Conservation (phyloP, 2,888 invertebrate genomes). For the Plemyria rubiginata region DNA sequence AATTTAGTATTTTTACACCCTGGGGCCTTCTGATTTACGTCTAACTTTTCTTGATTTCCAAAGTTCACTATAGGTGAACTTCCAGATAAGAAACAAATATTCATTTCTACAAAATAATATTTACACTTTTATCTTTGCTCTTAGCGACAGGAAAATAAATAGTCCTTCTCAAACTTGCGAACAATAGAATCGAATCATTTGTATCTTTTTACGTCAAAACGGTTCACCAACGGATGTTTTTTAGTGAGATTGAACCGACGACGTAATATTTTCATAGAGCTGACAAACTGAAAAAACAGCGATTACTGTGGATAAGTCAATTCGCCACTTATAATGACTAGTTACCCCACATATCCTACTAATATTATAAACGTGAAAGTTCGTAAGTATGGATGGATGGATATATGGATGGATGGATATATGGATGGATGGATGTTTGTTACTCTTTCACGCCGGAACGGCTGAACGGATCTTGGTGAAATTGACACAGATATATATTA, state of each 20-base stretch:
- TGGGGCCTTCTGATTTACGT: too few relatives aligned
- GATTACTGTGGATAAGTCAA: slow-evolving; percentile 6
- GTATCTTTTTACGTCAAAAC: slow-evolving; percentile 37
- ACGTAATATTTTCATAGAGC: not conserved
- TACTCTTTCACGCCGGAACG: too few relatives aligned
- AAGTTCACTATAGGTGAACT: too few relatives aligned
- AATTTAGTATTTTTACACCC: too few relatives aligned
- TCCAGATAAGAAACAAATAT: not conserved
- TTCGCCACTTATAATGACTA: not conserved
- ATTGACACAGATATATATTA: too few relatives aligned
- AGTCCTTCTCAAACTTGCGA: slow-evolving; percentile 12
- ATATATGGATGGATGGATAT: too few relatives aligned
- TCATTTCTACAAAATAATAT: not conserved
- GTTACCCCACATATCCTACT: too few relatives aligned
- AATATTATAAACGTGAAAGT: too few relatives aligned
- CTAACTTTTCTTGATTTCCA: too few relatives aligned
- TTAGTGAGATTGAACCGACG: slow-evolving; percentile 59
- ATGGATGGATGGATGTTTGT: too few relatives aligned
- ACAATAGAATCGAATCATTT: slow-evolving; percentile 35
- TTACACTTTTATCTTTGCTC: not conserved
- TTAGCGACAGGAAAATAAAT: slow-evolving; percentile 10
- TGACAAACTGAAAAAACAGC: slow-evolving; percentile 49
- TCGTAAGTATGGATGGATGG: too few relatives aligned
- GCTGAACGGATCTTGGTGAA: too few relatives aligned
- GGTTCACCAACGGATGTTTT: slow-evolving; percentile 53